Evolutionary conservation across 35 echinoderm and acorn worm species (phyloP).

Genomic region (Amphiura filiformis): DNA sequence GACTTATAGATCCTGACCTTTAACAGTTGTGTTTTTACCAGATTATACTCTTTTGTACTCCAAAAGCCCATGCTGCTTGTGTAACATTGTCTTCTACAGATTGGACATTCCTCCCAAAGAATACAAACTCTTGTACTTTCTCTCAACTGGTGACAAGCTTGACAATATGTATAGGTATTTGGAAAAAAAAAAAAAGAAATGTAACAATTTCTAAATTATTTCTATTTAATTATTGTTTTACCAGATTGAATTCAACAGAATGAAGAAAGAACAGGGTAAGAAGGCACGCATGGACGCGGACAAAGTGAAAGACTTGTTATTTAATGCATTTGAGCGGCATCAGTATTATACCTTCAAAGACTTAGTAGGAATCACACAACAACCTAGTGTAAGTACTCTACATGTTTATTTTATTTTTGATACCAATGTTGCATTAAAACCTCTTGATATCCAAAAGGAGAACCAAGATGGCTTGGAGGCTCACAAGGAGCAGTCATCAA

Average conservation of each 20-base stretch:
- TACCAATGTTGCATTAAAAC: background rate
- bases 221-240: too few species aligned
- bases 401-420: background rate
- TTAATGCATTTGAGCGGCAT: conserved; percentile 92
- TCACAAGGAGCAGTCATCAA: background rate
- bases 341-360: conserved; percentile 94
- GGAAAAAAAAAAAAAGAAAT: too few species aligned
- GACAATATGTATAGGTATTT: background rate
- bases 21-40: too few species aligned
- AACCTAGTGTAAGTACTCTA: conserved; percentile 78
- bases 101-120: too few species aligned
- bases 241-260: conserved; percentile 61
- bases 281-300: conserved; percentile 73
- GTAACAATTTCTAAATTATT: too few species aligned
- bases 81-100: too few species aligned
- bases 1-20: too few species aligned
- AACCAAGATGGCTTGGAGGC: background rate
- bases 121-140: too few species aligned
- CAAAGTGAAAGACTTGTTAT: conserved; percentile 81
- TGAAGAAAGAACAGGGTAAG: conserved; percentile 72
- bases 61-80: too few species aligned
- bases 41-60: too few species aligned
- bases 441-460: background rate
- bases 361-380: conserved; percentile 73
- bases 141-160: background rate